phyloP scores from a whole-genome alignment of 2,113 vertebrate genomes.

The Sardina pilchardus region DNA sequence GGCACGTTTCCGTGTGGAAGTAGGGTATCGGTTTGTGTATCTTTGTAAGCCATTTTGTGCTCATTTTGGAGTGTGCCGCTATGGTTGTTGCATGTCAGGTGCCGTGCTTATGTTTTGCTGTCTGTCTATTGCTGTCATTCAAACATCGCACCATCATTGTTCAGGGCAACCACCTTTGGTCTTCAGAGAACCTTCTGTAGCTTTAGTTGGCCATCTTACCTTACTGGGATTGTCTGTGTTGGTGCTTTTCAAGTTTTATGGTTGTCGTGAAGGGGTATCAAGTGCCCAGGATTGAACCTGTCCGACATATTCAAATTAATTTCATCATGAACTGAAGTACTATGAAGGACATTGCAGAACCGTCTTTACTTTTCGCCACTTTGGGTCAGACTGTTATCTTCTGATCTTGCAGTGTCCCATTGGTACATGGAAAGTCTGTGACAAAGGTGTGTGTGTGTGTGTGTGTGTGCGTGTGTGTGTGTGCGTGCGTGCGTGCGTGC shows the following conservation, averaged over 20 bases:
- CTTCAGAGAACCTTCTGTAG: background rate
- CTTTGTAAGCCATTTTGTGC: background rate
- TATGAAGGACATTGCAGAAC: no score
- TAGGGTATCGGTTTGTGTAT: background rate
- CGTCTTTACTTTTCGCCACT: no score
- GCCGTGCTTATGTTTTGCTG: background rate
- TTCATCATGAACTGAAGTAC: no score
- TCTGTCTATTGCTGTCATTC: background rate
- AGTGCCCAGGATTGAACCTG: background rate
- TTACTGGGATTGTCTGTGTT: background rate
- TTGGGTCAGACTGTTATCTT: no score
- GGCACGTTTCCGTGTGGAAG: background rate
- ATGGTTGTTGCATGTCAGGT: background rate
- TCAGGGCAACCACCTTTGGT: background rate
- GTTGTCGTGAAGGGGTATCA: background rate
- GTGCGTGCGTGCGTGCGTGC: no score
- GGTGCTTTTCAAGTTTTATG: background rate
- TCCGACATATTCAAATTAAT: background rate
- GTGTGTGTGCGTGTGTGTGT: background rate
- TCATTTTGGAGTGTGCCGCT: background rate
- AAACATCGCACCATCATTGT: background rate
- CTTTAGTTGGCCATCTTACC: background rate
- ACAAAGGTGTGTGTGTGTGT: background rate
- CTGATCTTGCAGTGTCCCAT: no score
- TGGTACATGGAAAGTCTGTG: background rate